Evolutionary conservation across 2,113 vertebrate species (phyloP).

Genomic region (Lamprologus callipterus): DNA sequence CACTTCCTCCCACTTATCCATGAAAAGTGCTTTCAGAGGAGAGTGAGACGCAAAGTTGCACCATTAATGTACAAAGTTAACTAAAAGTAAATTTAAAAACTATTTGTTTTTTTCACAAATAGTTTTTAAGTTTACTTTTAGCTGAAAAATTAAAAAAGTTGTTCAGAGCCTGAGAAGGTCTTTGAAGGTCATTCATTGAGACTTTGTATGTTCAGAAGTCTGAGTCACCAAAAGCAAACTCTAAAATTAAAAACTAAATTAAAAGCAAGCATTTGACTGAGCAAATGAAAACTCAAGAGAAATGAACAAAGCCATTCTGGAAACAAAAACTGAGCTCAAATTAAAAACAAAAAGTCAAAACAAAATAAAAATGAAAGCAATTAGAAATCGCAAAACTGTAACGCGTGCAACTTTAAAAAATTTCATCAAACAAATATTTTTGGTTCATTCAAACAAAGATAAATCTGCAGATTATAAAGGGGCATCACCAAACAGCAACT

Average conservation of each 20-base stretch:
- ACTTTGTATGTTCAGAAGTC: background rate
- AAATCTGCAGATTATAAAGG: background rate
- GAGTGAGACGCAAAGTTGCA: background rate
- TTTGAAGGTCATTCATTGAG: background rate
- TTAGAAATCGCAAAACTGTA: background rate
- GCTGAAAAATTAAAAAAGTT: background rate
- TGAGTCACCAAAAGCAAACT: background rate
- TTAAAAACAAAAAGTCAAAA: background rate
- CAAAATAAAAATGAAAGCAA: background rate
- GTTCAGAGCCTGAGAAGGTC: background rate
- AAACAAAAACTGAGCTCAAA: background rate
- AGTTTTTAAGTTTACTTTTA: too few species aligned
- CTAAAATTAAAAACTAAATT: background rate
- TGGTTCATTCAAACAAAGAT: background rate
- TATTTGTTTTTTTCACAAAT: background rate
- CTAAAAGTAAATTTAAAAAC: background rate
- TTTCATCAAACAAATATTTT: background rate
- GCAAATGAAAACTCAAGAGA: background rate
- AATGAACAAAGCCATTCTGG: background rate
- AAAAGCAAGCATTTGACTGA: background rate
- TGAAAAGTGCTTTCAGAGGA: background rate
- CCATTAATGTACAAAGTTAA: background rate
- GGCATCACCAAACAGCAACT: background rate
- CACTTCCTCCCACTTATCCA: conserved; percentile 60
- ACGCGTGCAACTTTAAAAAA: background rate